A percentile compares a stretch with the other conserved stretches of the same genome.
Conservation (phyloP, 2,797 vertebrate species). For the Australoheros facetus region DNA sequence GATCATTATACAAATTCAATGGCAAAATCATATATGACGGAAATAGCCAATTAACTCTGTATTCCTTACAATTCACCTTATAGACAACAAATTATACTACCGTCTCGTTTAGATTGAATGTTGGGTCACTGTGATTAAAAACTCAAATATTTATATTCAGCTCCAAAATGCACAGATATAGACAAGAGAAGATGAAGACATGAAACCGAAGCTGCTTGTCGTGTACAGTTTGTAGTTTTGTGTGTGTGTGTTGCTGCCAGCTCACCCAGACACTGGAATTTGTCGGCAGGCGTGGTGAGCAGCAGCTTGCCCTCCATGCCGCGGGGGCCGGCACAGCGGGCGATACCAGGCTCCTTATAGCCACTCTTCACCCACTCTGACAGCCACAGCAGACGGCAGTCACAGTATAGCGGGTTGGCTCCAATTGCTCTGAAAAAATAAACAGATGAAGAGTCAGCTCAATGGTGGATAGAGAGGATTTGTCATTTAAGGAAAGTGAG, state of each 20-base stretch:
- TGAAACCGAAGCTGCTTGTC: neutral
- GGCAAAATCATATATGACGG: neutral
- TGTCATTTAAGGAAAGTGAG: neutral
- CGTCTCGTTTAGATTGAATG: neutral
- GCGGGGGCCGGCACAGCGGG: constrained; percentile 90
- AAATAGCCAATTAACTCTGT: neutral
- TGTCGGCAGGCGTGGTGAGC: constrained; percentile 94
- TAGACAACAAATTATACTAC: neutral
- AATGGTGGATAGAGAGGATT: neutral
- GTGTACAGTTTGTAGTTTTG: neutral
- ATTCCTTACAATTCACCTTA: neutral
- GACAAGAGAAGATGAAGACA: neutral
- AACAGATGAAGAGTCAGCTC: neutral
- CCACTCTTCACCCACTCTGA: constrained; percentile 98
- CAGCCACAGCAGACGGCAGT: constrained; percentile 96
- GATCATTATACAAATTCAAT: constrained; percentile 9
- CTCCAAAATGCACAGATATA: neutral
- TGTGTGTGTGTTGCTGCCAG: neutral
- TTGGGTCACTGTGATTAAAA: neutral
- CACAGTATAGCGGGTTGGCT: constrained; percentile 95
- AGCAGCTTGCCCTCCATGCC: constrained; percentile 95
- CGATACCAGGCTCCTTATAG: constrained; percentile 96
- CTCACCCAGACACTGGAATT: constrained; percentile 81
- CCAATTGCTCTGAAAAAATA: constrained; percentile 87
- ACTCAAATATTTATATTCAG: neutral